Evolutionary conservation across 2,797 vertebrate genomes (phyloP), one percentile per base, ranked within the genome.

Genomic region (Falco naumanni): DNA sequence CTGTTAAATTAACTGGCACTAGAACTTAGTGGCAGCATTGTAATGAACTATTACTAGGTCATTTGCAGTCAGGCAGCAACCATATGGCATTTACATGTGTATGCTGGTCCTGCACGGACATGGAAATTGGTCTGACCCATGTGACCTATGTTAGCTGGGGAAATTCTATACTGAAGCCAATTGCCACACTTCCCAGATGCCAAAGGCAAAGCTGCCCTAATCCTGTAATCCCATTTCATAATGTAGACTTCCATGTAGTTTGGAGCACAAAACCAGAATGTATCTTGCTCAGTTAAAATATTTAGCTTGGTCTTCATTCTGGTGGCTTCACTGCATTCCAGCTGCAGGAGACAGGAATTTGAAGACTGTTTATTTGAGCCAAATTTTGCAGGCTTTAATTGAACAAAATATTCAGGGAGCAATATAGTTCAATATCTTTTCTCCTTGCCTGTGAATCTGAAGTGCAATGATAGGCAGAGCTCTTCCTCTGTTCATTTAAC

Each of bases 291-390:
- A 90, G 72, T 86, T 90, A 70, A 96, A 97, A 90, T 95, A 95
- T 95, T 93, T 96, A 90, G 39, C 39, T 93, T 94, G 71, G 70
- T 93, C 76, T 94, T 94, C 69, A 92, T 54, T 93, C 86, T 80
- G 66, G 77, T 96, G 80, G 84, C 87, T 96, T 91, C 66, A 57
- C 50, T 96, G 37, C 81, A 89, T 95, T 97, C 90, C 90, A 90
- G 34, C 78, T 87, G 34, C 81, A 93, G 47, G 78, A 93, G 51
- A 78, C 37, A 86, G 74, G 66, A 93, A 94, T 91, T 90, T 89
- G 90, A 87, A 89, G 45, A 78, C 57, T 33, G 47, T 50, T 92
- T 79, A 41, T 57, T 90, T 86, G 37, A 91, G 53, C 72, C 85
- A 90, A 90, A 94, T 87, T 94, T 95, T 78, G 14, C 64, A 78